Conservation (phyloP, 1,140 invertebrate genomes). For the Bombus huntii region DNA sequence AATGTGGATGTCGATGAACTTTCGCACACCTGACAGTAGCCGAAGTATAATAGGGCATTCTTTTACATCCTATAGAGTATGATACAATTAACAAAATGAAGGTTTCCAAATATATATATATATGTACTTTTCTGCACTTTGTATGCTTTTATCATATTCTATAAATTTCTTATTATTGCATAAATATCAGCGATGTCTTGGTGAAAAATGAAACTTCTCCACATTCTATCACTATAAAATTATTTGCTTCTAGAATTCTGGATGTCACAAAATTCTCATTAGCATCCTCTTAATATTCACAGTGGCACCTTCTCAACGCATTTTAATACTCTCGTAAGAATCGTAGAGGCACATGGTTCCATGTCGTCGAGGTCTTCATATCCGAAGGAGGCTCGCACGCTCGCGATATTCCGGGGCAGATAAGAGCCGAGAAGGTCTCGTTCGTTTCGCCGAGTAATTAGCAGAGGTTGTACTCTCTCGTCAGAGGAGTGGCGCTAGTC, state of each 20-base stretch:
- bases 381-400: background rate
- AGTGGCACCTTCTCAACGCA: background rate
- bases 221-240: too few species aligned
- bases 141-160: too few species aligned
- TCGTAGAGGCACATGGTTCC: background rate
- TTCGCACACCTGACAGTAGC: background rate
- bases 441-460: slow-evolving; percentile 66
- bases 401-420: slow-evolving; percentile 45
- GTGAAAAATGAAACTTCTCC: too few species aligned
- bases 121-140: too few species aligned
- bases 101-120: too few species aligned
- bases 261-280: too few species aligned
- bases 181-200: too few species aligned
- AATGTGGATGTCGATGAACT: background rate
- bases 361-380: slow-evolving; percentile 27
- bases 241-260: too few species aligned
- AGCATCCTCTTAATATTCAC: background rate
- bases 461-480: slow-evolving; percentile 59
- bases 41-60: background rate
- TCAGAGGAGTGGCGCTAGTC: slow-evolving; percentile 59
- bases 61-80: background rate
- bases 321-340: too few species aligned
- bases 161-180: too few species aligned
- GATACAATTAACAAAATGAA: background rate
- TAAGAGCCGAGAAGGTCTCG: slow-evolving; percentile 46